Conservation (phyloP, 2,888 invertebrate genomes). For the Plagodis dolabraria region DNA sequence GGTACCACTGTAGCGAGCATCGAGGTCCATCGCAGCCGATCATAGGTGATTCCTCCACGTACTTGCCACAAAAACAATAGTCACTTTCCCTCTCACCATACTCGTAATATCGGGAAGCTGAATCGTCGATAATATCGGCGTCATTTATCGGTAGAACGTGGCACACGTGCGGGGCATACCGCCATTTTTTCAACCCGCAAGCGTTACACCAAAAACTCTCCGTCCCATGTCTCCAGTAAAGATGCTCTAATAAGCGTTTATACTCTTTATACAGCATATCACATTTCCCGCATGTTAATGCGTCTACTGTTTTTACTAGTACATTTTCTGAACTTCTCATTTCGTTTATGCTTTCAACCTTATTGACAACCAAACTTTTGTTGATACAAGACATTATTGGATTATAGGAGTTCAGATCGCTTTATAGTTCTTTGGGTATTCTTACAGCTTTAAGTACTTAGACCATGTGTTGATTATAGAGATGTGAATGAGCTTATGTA, state of each 20-base stretch:
- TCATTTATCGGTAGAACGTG: constrained; percentile 58
- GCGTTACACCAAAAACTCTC: constrained; percentile 58
- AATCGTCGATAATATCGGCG: constrained; percentile 39
- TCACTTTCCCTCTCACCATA: constrained; percentile 44
- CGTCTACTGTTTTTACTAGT: constrained; percentile 35
- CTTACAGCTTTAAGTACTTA: too few relatives aligned
- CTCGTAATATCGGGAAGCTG: constrained; percentile 29
- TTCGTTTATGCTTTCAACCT: constrained; percentile 33
- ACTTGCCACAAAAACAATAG: constrained; percentile 62
- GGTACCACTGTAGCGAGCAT: constrained; percentile 64
- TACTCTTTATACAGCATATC: constrained; percentile 58
- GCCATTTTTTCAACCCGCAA: constrained; percentile 61
- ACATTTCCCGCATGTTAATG: constrained; percentile 58
- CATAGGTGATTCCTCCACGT: constrained; percentile 55
- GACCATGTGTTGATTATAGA: too few relatives aligned
- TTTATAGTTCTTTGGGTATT: too few relatives aligned
- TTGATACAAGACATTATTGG: constrained; percentile 32
- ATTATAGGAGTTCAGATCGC: too few relatives aligned
- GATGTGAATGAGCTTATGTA: background rate
- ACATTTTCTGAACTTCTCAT: constrained; percentile 48
- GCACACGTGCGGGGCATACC: constrained; percentile 62
- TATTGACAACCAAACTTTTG: constrained; percentile 42
- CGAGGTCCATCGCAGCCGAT: constrained; percentile 65
- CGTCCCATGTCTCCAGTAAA: constrained; percentile 72
- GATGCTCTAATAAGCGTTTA: constrained; percentile 61